Base-by-base conservation (phyloP, 2,113 vertebrate species). In the Bubo scandiacus region DNA sequence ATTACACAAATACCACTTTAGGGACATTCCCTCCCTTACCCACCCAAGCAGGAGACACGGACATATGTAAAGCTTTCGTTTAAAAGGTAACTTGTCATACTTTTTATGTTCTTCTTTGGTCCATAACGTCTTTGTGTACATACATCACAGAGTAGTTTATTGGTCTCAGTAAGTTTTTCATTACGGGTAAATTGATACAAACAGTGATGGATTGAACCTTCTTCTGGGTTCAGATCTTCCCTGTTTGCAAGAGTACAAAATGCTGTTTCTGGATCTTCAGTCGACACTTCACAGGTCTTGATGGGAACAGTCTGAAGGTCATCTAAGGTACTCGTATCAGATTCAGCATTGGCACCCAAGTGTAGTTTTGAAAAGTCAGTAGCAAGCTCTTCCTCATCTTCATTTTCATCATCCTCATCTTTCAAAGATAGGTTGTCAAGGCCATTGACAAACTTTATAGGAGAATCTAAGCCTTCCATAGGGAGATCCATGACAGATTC, bases 101-200 rank as follows among this genome's bases (percentile, higher is more conserved):
- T 98, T 98, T 98, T 98, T 32, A 59, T 32, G 75, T 96, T 95
- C 42, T 96, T 97, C 91, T 98, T 98, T 89, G 96, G 94, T 96
- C 96, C 98, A 77, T 78, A 97, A n/a, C 30, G 97, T 54, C 89
- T 98, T 95, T 98, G 98, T 8, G 99, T 99, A 88, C 99, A 99
- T 3, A 98, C 98, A 86, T 99, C 98, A 97, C 99, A 99, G 32
- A 99, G 98, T 58, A 99, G 98, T 93, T 99, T 99, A 98, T 99
- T 99, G 66, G 97, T 99, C 83, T 99, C 98, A 0, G 96, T 98
- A 59, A 99, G 98, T 23, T 98, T 98, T 96, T 99, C 99, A 43
- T 99, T 99, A 40, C 98, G 98, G 26, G 99, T 99, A 90, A 99
- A 99, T 77, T 99, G 99, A 95, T 98, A 98, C 5, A 99, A 98